Percentiles rank a stretch among this genome's conserved stretches.
Evolutionary conservation across 2,888 invertebrate genomes (phyloP).

Genomic region (Odontothrips loti): DNA sequence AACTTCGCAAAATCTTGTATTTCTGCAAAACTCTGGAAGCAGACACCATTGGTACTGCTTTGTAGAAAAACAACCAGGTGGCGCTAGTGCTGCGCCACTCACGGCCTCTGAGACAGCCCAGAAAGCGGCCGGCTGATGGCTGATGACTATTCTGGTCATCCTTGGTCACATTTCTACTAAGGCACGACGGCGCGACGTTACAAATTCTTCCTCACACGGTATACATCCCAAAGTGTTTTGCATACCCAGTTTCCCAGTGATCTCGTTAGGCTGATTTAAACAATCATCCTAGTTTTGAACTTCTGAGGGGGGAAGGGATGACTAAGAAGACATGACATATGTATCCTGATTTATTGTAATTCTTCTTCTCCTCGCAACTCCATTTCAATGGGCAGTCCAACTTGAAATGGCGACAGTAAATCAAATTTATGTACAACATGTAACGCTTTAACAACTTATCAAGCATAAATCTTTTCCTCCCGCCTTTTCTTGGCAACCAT

Average conservation of each 20-base stretch:
- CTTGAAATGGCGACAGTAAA: too few species aligned
- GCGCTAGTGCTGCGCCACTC: background rate
- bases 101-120: background rate
- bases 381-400: too few species aligned
- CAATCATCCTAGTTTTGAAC: too few species aligned
- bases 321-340: too few species aligned
- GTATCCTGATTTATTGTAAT: too few species aligned
- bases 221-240: too few species aligned
- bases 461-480: slow-evolving; percentile 94
- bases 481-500: slow-evolving; percentile 84
- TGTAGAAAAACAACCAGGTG: background rate
- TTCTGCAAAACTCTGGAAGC: slow-evolving; percentile 5
- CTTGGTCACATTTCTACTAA: background rate
- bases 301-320: too few species aligned
- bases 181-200: background rate
- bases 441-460: slow-evolving; percentile 41
- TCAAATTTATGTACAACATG: too few species aligned
- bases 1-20: background rate
- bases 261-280: too few species aligned
- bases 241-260: too few species aligned
- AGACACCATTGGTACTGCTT: background rate
- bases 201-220: background rate
- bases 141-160: background rate
- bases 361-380: too few species aligned
- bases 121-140: too few species aligned